Base-by-base conservation (phyloP, 2,888 invertebrate genomes). In the Podotricha telesiphe region DNA sequence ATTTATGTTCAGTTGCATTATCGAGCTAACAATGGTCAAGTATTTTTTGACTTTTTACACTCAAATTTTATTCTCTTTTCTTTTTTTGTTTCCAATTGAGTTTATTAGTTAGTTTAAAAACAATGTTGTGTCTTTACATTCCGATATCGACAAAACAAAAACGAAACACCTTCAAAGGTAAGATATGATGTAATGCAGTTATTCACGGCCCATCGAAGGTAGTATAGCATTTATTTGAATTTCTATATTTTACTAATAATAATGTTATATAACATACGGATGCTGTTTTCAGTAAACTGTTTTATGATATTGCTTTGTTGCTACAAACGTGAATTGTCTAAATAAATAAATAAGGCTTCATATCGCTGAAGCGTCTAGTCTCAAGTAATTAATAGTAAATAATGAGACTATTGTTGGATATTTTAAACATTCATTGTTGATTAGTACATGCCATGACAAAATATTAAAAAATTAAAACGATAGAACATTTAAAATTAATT, bases 181-280 rank as follows among this genome's bases (percentile, higher is more conserved):
- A 93, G 93, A 86, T 13, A 58, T 62, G 48, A 34, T 68, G 48
- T 82, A 83, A 86, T 84, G 83, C 84, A 83, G 82, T 50, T 62
- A 80, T 89, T 86, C 37, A 62, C 48, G 84, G 83, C 81, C 79
- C 82, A 85, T 85, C 80, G 84, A 90, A 93, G 93, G 93, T 93
- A 93, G 93, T 93, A 93, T 93, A 91, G 91, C 91, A 93, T 93
- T 93, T 93, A 93, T 93, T 93, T 93, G 93, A 93, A 93, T 93
- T 89, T 81, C 78, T 77, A 70, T 65, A 59, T 75, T 78, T 72
- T 65, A 68, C 65, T 64, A 69, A 68, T 72, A 67, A 61, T 67
- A 67, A 61, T 67, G 47, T 61, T 69, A 55, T 22, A 67, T 55
- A 59, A 55, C n/a, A n/a, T 6, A 56, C 53, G 42, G 63, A 69